A percentile compares a stretch with the other conserved stretches of the same genome.
These are phyloP conservation scores for Napeogenes inachia DNA, from an alignment of 2,888 invertebrate species.

Conservation along the genomic window DNA sequence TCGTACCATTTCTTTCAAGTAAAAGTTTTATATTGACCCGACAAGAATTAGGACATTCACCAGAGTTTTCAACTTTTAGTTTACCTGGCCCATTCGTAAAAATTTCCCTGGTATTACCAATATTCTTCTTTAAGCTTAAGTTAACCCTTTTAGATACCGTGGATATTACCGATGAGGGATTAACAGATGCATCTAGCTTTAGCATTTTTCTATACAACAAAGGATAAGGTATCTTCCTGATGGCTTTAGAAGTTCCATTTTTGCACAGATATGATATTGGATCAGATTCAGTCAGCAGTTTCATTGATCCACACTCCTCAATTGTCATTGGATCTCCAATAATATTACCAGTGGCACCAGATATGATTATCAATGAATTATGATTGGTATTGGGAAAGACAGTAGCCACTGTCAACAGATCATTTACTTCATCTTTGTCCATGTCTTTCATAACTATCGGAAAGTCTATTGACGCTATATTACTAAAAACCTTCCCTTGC, in stretches of 20 bases:
- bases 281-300: conserved; percentile 75
- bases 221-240: conserved; percentile 57
- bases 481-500: conserved; percentile 68
- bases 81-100: conserved; percentile 80
- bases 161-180: conserved; percentile 49
- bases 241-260: conserved; percentile 77
- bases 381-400: conserved; percentile 71
- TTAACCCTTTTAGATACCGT: conserved; percentile 68
- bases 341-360: conserved; percentile 82
- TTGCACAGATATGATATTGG: conserved; percentile 77
- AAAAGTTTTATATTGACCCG: conserved; percentile 79
- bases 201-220: conserved; percentile 53
- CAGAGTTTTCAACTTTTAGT: conserved; percentile 83
- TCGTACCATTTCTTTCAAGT: conserved; percentile 74
- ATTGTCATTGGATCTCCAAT: conserved; percentile 80
- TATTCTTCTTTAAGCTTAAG: conserved; percentile 75
- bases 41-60: conserved; percentile 83
- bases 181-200: conserved; percentile 49
- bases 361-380: conserved; percentile 81
- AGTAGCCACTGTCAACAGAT: conserved; percentile 80
- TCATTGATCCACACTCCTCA: conserved; percentile 77
- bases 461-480: conserved; percentile 80
- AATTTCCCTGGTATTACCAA: conserved; percentile 75
- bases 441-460: conserved; percentile 85
- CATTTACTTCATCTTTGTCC: conserved; percentile 83